Conservation (phyloP, 2,113 vertebrate genomes). For the Probosciger aterrimus region DNA sequence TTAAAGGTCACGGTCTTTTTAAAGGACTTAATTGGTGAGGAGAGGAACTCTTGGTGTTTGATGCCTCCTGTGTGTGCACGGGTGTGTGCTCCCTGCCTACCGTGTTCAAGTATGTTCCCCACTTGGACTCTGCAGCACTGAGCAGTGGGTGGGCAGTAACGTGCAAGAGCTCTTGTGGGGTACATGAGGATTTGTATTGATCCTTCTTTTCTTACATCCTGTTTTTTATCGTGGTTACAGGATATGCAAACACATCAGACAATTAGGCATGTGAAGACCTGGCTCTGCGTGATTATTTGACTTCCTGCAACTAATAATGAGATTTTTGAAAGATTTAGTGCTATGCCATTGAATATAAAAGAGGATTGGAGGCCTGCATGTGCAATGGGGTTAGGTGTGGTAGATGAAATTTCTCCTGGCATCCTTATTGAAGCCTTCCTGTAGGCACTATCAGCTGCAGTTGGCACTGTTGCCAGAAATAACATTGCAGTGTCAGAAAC, state of each 20-base stretch:
- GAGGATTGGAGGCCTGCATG: neutral
- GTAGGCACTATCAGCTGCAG: constrained; percentile 32
- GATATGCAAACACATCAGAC: neutral
- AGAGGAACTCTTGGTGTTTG: neutral
- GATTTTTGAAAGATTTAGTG: constrained; percentile 49
- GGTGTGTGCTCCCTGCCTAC: neutral
- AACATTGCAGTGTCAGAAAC: constrained; percentile 17
- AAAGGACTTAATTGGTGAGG: neutral
- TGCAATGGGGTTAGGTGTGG: constrained; percentile 23
- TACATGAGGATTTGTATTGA: constrained; percentile 2
- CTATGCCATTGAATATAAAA: neutral
- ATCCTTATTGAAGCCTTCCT: neutral
- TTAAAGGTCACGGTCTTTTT: constrained; percentile 39
- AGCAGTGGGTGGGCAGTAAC: constrained; percentile 44
- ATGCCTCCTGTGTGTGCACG: neutral
- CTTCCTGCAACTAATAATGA: constrained; percentile 49
- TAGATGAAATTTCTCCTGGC: constrained; percentile 19
- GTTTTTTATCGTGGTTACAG: neutral
- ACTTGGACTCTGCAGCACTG: neutral
- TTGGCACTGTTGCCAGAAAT: constrained; percentile 13
- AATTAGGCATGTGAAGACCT: constrained; percentile 28
- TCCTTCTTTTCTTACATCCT: constrained; percentile 19
- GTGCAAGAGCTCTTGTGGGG: neutral
- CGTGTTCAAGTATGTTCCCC: neutral
- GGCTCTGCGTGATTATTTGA: constrained; percentile 34